Evolutionary conservation across 2,797 vertebrate genomes (phyloP).

Genomic region (Rhinophrynus dorsalis): DNA sequence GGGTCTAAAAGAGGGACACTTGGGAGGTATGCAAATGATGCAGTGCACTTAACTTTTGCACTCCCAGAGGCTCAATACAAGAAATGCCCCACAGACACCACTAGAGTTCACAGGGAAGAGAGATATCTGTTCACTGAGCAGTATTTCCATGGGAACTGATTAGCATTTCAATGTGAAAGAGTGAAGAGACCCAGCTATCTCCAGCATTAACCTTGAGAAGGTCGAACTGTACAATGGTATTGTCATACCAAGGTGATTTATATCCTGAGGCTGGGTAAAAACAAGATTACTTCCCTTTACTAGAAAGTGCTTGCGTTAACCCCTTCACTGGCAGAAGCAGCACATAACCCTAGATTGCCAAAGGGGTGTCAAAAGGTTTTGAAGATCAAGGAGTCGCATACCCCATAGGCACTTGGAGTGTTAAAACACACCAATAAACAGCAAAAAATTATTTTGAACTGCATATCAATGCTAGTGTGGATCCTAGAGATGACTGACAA

Average conservation of each 20-base stretch:
- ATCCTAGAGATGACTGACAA: no score
- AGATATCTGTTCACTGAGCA: neutral
- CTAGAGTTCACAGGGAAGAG: neutral
- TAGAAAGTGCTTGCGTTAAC: neutral
- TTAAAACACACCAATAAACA: no score
- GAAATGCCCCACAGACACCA: no score
- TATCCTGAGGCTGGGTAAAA: neutral
- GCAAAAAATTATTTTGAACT: no score
- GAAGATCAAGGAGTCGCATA: no score
- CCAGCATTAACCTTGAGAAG: constrained; percentile 3
- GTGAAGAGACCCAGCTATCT: neutral
- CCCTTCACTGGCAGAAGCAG: neutral
- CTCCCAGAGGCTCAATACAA: neutral
- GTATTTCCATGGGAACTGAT: neutral
- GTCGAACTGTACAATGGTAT: neutral
- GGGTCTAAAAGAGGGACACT: no score
- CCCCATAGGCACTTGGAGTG: no score
- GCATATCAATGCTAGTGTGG: no score
- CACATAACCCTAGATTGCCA: no score
- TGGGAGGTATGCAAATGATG: no score
- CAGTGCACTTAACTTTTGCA: neutral
- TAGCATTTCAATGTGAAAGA: neutral
- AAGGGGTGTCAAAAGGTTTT: no score
- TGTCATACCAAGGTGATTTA: no score
- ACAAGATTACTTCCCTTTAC: neutral